Evolutionary conservation across 2,797 vertebrate species (phyloP).

Genomic region (Octomys mimax): DNA sequence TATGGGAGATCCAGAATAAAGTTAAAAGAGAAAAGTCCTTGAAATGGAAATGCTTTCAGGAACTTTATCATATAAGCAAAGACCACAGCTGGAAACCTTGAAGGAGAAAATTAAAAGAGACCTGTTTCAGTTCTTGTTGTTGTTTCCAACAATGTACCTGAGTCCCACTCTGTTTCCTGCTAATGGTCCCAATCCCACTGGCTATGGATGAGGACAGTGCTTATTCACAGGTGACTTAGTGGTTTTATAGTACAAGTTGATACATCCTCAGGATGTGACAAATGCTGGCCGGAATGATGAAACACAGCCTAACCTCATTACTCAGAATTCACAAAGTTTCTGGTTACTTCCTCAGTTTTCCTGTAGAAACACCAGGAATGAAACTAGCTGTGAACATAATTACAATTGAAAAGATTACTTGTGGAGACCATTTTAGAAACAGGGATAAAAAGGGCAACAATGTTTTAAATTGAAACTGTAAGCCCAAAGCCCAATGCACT

Average conservation of each 20-base stretch:
- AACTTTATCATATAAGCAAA: conserved; percentile 19
- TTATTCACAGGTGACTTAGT: conserved; percentile 60
- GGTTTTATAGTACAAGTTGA: conserved; percentile 42
- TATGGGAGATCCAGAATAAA: background rate
- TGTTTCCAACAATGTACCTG: background rate
- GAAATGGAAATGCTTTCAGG: conserved; percentile 54
- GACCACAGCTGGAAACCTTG: conserved; percentile 6
- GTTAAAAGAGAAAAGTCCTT: conserved; percentile 3
- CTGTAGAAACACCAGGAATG: background rate
- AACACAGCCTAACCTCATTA: conserved; percentile 64
- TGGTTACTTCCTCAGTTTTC: conserved; percentile 62
- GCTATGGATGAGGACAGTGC: background rate
- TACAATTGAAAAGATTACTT: conserved; percentile 39
- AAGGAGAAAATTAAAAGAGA: conserved; percentile 17
- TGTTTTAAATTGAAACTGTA: background rate
- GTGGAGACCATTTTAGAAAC: background rate
- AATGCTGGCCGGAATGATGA: conserved; percentile 36
- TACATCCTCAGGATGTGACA: conserved; percentile 72
- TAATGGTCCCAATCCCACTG: conserved; percentile 5
- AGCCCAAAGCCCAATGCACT: background rate
- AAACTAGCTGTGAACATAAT: conserved; percentile 1
- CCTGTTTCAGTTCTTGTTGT: conserved; percentile 12
- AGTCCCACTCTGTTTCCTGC: conserved; percentile 29
- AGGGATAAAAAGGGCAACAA: conserved; percentile 9
- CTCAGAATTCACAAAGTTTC: conserved; percentile 67